Conservation (phyloP, 2,888 invertebrate species). For the Schizotus pectinicornis region DNA sequence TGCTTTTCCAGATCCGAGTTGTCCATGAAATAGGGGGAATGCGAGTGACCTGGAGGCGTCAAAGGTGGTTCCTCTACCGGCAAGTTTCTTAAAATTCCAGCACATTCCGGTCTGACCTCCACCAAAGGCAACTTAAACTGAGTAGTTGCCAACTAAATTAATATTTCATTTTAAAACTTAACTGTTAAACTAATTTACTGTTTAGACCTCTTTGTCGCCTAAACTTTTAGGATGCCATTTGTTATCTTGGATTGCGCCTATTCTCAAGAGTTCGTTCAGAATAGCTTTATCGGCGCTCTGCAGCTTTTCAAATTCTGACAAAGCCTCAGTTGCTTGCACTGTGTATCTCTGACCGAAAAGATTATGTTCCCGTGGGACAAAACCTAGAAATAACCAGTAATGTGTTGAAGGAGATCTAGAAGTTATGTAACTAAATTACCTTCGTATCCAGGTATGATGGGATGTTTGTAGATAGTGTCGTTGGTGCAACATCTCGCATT, state of each 20-base stretch:
- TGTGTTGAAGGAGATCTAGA: too few species aligned
- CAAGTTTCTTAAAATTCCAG: conserved; percentile 66
- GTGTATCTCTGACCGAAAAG: conserved; percentile 75
- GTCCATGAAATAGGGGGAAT: conserved; percentile 73
- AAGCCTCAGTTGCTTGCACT: conserved; percentile 73
- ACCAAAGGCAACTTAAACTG: conserved; percentile 73
- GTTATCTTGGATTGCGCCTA: conserved; percentile 68
- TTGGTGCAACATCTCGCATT: conserved; percentile 69
- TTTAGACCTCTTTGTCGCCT: conserved; percentile 65
- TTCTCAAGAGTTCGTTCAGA: conserved; percentile 64
- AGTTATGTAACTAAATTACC: conserved; percentile 62
- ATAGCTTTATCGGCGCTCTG: conserved; percentile 67
- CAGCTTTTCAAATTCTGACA: conserved; percentile 73
- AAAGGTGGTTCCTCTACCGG: conserved; percentile 67
- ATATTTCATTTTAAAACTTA: conserved; percentile 1
- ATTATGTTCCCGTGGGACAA: conserved; percentile 70
- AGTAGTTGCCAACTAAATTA: conserved; percentile 67
- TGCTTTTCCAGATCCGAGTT: conserved; percentile 67
- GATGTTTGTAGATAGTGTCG: conserved; percentile 74
- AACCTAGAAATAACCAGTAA: conserved; percentile 59
- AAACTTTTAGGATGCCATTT: conserved; percentile 67
- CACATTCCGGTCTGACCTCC: conserved; percentile 71
- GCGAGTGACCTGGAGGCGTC: conserved; percentile 64
- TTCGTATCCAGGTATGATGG: conserved; percentile 77
- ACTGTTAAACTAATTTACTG: conserved; percentile 28